phyloP scores from a whole-genome alignment of 2,888 invertebrate genomes.

The Leptinotarsa tumamoca region DNA sequence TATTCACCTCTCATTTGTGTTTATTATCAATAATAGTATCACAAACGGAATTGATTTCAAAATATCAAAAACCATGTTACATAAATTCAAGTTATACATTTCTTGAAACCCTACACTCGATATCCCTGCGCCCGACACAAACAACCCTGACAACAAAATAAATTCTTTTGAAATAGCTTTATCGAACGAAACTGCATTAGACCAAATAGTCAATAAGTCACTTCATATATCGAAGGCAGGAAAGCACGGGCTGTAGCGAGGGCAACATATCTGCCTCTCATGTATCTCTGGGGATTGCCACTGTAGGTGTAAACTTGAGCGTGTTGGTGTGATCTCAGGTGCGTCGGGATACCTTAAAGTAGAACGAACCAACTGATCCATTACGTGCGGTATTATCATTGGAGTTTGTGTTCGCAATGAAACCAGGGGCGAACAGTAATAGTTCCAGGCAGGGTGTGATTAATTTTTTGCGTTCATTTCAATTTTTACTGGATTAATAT shows the following conservation, averaged over 20 bases:
- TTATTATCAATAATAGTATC: too few species aligned
- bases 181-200: conserved; percentile 10
- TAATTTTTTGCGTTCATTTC: too few species aligned
- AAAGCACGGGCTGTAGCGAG: conserved; percentile 27
- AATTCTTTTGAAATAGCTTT: conserved; percentile 7
- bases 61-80: too few species aligned
- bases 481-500: too few species aligned
- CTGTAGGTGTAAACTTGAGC: conserved; percentile 45
- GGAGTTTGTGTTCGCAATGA: background rate
- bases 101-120: background rate
- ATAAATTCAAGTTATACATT: background rate
- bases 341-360: conserved; percentile 46
- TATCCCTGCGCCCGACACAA: background rate
- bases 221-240: conserved; percentile 7
- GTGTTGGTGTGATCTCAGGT: conserved; percentile 52
- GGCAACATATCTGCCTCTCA: conserved; percentile 30
- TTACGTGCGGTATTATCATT: conserved; percentile 6
- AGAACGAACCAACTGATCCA: conserved; percentile 14
- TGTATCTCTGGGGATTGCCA: conserved; percentile 40
- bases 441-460: background rate
- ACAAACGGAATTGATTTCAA: too few species aligned
- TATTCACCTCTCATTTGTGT: too few species aligned
- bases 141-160: background rate
- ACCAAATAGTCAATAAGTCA: conserved; percentile 19
- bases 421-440: background rate